A percentile compares a stretch with the other conserved stretches of the same genome.
Evolutionary conservation across 2,797 vertebrate genomes (phyloP).

Genomic region (Syndactyla subalaris): DNA sequence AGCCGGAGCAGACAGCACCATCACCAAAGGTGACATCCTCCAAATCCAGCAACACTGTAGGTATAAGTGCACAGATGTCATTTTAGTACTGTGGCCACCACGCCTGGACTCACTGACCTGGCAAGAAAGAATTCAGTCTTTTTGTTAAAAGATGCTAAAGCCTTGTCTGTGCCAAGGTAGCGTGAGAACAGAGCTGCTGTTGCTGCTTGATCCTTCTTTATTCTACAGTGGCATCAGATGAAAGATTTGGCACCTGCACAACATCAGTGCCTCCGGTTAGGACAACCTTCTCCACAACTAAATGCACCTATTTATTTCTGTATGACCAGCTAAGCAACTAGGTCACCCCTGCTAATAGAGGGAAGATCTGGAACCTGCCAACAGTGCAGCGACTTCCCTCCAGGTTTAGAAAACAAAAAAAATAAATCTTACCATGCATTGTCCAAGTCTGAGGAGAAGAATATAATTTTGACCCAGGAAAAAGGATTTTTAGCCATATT

Average conservation of each 20-base stretch:
- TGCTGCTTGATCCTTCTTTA: not conserved
- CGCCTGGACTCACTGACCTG: rapidly evolving
- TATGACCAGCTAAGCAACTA: not conserved
- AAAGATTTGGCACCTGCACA: not conserved
- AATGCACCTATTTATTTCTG: not conserved
- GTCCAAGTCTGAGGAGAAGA: not conserved
- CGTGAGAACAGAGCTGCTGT: not conserved
- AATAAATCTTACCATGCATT: not conserved
- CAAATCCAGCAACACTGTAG: not conserved
- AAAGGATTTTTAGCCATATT: not conserved
- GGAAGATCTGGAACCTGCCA: not conserved
- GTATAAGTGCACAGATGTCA: rapidly evolving
- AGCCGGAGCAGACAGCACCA: not conserved
- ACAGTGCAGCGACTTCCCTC: not conserved
- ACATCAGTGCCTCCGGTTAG: not conserved
- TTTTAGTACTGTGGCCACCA: not conserved
- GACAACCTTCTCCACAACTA: not conserved
- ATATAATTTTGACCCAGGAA: not conserved
- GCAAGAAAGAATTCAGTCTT: not conserved
- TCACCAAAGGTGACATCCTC: not conserved
- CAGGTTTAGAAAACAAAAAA: not conserved
- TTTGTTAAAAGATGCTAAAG: not conserved
- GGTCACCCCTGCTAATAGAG: not conserved
- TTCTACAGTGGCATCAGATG: not conserved
- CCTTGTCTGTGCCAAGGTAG: not conserved